phyloP scores from a whole-genome alignment of 2,113 vertebrate genomes.

The Empidonax traillii region DNA sequence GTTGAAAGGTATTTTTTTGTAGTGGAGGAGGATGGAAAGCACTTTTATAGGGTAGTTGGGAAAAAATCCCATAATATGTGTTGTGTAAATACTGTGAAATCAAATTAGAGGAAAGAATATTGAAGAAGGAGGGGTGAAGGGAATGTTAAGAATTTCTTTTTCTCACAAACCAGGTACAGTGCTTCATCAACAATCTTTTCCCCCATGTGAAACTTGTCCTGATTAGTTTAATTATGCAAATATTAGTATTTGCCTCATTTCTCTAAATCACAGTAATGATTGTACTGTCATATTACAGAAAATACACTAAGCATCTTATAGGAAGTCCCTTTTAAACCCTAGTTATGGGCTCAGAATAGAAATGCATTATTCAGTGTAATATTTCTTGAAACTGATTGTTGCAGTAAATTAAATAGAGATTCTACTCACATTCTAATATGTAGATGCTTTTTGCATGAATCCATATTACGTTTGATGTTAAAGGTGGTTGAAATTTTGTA shows the following conservation, averaged over 20 bases:
- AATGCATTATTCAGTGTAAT: neutral
- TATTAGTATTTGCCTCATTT: neutral
- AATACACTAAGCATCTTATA: neutral
- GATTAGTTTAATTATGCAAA: neutral
- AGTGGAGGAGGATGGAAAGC: neutral
- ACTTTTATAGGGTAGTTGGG: neutral
- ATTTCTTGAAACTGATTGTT: neutral
- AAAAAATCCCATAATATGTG: neutral
- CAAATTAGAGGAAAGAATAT: neutral
- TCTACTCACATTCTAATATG: neutral
- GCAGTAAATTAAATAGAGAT: neutral
- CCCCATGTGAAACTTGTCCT: neutral
- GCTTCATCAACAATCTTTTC: neutral
- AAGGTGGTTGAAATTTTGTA: neutral
- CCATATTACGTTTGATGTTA: neutral
- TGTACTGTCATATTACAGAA: neutral
- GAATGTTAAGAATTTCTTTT: neutral
- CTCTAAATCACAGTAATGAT: neutral
- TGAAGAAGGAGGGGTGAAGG: neutral
- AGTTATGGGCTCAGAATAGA: neutral
- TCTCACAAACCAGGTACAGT: neutral
- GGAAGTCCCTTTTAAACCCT: neutral
- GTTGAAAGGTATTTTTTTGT: neutral
- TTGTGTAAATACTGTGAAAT: slow-evolving; percentile 6
- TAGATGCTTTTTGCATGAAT: neutral